Evolutionary conservation across 2,797 vertebrate species (phyloP).

Genomic region (Sebastes vulpes): DNA sequence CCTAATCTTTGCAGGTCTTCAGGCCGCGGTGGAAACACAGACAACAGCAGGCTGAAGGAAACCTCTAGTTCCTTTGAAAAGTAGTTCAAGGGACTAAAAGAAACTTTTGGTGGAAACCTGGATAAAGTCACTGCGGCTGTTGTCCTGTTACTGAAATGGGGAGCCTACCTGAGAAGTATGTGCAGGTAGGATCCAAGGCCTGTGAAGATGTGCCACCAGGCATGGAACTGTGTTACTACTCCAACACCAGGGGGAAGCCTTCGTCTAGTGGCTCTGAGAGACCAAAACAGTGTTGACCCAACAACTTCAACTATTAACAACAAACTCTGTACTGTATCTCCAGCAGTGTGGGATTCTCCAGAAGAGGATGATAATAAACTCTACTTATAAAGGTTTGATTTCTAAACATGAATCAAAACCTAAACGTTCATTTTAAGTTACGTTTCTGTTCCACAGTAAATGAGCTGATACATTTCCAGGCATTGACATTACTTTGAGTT

Average conservation of each 20-base stretch:
- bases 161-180: conserved; percentile 93
- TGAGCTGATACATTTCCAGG: background rate
- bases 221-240: conserved; percentile 95
- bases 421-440: background rate
- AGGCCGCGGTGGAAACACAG: too few species aligned
- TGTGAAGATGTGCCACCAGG: conserved; percentile 99
- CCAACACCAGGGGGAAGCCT: conserved; percentile 89
- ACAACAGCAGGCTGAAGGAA: too few species aligned
- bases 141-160: background rate
- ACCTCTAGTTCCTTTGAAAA: too few species aligned
- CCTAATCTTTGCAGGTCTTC: too few species aligned
- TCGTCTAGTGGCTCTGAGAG: conserved; percentile 88
- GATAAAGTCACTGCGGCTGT: background rate
- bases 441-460: background rate
- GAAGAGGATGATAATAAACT: background rate
- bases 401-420: background rate
- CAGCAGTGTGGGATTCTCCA: background rate
- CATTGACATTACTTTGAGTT: background rate
- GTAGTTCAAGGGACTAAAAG: too few species aligned
- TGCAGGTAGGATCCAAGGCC: conserved; percentile 98
- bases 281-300: background rate
- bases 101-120: too few species aligned
- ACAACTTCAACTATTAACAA: background rate
- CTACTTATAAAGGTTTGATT: background rate
- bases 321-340: background rate